Evolutionary conservation across 2,797 vertebrate species (phyloP).

Genomic region (Denticeps clupeoides): DNA sequence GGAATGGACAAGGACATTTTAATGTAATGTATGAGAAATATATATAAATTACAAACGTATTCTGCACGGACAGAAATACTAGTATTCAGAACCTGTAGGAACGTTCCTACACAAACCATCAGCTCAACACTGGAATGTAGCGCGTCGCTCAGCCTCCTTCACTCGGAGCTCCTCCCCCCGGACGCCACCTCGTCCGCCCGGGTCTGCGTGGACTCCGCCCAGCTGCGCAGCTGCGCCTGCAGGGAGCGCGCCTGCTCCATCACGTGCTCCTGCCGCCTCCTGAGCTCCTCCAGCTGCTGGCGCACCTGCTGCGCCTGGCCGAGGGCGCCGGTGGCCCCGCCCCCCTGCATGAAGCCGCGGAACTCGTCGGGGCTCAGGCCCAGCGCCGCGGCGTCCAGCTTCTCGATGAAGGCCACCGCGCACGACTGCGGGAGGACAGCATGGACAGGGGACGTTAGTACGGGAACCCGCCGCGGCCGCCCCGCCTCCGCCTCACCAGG

Average conservation of each 20-base stretch:
- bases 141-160: too few species aligned
- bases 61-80: too few species aligned
- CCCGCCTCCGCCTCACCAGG: too few species aligned
- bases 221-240: slow-evolving; percentile 48
- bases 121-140: too few species aligned
- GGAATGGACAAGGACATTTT: too few species aligned
- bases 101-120: too few species aligned
- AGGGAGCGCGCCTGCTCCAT: slow-evolving; percentile 45
- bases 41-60: too few species aligned
- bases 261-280: slow-evolving; percentile 56
- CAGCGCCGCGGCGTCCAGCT: slow-evolving; percentile 62
- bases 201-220: slow-evolving; percentile 51
- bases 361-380: slow-evolving; percentile 63
- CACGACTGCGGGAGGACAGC: slow-evolving; percentile 61
- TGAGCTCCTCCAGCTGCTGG: slow-evolving; percentile 43
- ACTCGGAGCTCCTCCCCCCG: slow-evolving; percentile 18
- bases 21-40: too few species aligned
- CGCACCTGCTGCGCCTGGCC: slow-evolving; percentile 9
- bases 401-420: slow-evolving; percentile 67
- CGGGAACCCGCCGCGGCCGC: too few species aligned
- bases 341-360: slow-evolving; percentile 56
- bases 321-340: not conserved
- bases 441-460: too few species aligned
- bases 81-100: too few species aligned
- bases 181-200: slow-evolving; percentile 47